Percentiles rank a stretch among this genome's conserved stretches.
phyloP scores from a whole-genome alignment of 2,797 vertebrate species.

The Erpetoichthys calabaricus region DNA sequence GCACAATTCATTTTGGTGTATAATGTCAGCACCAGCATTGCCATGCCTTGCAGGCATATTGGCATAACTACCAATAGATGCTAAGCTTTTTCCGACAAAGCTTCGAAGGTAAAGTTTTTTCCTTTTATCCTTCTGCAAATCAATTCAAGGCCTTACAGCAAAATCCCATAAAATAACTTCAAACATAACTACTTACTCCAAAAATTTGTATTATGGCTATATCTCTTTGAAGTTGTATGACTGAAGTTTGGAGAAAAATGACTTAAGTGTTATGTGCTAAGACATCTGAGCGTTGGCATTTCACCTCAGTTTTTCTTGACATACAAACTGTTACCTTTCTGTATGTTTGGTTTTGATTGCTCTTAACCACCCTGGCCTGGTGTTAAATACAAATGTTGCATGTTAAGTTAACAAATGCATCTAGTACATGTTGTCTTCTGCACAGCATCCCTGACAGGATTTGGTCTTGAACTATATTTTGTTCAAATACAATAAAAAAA shows the following conservation, averaged over 20 bases:
- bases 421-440: too few relatives aligned
- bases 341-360: conserved; percentile 70
- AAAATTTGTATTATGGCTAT: conserved; percentile 99
- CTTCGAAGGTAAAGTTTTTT: conserved; percentile 99
- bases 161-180: conserved; percentile 99
- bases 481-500: too few relatives aligned
- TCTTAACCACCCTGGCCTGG: conserved; percentile 68
- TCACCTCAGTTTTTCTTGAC: conserved; percentile 91
- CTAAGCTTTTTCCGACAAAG: conserved; percentile 99
- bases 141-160: conserved; percentile 99
- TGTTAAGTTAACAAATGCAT: conserved; percentile 62
- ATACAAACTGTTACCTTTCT: conserved; percentile 79
- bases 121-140: conserved; percentile 99
- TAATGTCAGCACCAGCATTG: conserved; percentile 86
- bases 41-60: conserved; percentile 83
- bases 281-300: conserved; percentile 93
- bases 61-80: conserved; percentile 94
- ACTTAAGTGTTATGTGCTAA: conserved; percentile 98
- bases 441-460: too few relatives aligned
- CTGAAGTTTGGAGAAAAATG: conserved; percentile 99
- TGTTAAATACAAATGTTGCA: conserved; percentile 61
- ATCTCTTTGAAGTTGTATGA: conserved; percentile 95
- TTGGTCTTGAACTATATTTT: too few relatives aligned
- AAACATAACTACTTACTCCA: conserved; percentile 98
- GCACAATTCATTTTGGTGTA: conserved; percentile 83